Evolutionary conservation across 1,140 invertebrate genomes (phyloP).

Genomic region (Arion vulgaris): DNA sequence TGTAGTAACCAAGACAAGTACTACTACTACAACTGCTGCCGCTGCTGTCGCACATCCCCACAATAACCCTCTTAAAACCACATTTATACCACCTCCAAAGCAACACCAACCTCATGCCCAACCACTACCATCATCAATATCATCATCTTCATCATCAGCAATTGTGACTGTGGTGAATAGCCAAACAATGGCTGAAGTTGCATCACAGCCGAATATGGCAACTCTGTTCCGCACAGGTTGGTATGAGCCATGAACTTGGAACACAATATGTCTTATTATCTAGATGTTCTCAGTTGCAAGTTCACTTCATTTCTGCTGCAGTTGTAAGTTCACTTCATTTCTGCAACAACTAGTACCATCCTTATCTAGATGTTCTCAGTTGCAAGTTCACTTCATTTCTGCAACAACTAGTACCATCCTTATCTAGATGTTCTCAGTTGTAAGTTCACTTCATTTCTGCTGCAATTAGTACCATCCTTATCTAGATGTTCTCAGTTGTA

Average conservation of each 20-base stretch:
- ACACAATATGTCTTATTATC: neutral
- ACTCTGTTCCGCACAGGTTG: conserved; percentile 53
- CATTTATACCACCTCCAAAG: neutral
- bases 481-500: no score
- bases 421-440: no score
- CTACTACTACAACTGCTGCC: neutral
- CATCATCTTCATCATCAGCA: conserved; percentile 24
- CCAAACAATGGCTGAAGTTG: conserved; percentile 50
- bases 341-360: no score
- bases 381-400: no score
- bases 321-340: no score
- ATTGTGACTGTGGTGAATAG: conserved; percentile 5
- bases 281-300: neutral
- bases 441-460: no score
- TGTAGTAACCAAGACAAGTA: conserved; percentile 15
- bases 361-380: no score
- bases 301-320: neutral
- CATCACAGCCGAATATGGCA: conserved; percentile 58
- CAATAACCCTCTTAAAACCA: neutral
- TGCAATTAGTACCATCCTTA: no score
- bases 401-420: no score
- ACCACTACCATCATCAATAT: conserved; percentile 23
- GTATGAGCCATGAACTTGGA: conserved; percentile 16
- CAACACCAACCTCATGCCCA: conserved; percentile 10
- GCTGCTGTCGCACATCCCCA: neutral